Conservation (phyloP, 2,888 invertebrate genomes). For the Fragum sueziense region DNA sequence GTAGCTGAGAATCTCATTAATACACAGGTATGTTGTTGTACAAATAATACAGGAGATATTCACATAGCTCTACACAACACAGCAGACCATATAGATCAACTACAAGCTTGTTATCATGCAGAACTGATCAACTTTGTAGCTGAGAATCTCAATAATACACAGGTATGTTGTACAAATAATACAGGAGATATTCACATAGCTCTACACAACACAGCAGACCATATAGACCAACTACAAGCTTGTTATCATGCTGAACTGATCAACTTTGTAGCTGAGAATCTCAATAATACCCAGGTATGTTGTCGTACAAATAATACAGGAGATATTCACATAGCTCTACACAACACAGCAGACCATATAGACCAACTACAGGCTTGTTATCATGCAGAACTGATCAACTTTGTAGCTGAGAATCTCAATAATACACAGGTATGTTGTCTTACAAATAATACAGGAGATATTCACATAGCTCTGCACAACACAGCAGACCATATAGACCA, state of each 20-base stretch:
- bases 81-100: conserved; percentile 84
- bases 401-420: conserved; percentile 79
- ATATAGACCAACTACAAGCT: conserved; percentile 86
- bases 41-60: conserved; percentile 81
- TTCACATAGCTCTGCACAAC: conserved; percentile 85
- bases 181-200: conserved; percentile 84
- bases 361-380: conserved; percentile 88
- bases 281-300: too few relatives aligned
- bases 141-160: too few relatives aligned
- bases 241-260: conserved; percentile 88
- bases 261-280: conserved; percentile 83
- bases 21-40: neutral
- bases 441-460: conserved; percentile 76
- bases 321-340: conserved; percentile 85
- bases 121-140: too few relatives aligned
- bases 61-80: conserved; percentile 85
- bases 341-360: conserved; percentile 83
- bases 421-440: conserved; percentile 6
- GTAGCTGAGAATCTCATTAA: conserved; percentile 75
- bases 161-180: too few relatives aligned
- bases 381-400: conserved; percentile 86
- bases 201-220: conserved; percentile 84
- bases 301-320: too few relatives aligned
- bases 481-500: conserved; percentile 85
- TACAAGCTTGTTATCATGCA: conserved; percentile 89